These are phyloP conservation scores for Odontesthes bonariensis DNA, from an alignment of 2,113 vertebrate genomes.

Conservation along the genomic window DNA sequence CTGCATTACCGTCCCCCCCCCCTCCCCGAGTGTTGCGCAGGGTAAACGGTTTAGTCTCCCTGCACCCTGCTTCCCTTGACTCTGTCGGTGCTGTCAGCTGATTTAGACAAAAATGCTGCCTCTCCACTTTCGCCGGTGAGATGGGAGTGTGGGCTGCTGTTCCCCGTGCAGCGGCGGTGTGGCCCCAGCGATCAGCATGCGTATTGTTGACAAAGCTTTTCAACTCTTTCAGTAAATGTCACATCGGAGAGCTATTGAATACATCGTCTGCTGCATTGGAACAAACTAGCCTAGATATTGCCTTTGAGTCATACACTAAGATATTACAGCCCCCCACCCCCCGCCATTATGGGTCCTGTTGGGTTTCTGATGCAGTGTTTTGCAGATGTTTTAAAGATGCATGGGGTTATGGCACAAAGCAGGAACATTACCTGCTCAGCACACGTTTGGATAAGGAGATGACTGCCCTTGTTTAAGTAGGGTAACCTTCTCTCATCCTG, in stretches of 20 bases:
- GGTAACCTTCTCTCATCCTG: slow-evolving; percentile 53
- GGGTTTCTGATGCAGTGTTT: slow-evolving; percentile 9
- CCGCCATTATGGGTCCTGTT: background rate
- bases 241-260: slow-evolving; percentile 6
- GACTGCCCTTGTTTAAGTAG: slow-evolving; percentile 60
- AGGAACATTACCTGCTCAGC: slow-evolving; percentile 11
- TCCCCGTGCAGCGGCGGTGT: slow-evolving; percentile 33
- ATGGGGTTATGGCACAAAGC: slow-evolving; percentile 26
- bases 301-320: background rate
- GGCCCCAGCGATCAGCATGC: slow-evolving; percentile 53
- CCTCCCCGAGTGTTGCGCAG: slow-evolving; percentile 1
- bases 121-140: slow-evolving; percentile 66
- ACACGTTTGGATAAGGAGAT: slow-evolving; percentile 58
- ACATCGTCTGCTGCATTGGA: slow-evolving; percentile 27
- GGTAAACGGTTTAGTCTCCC: slow-evolving; percentile 37
- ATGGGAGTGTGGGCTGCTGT: slow-evolving; percentile 51
- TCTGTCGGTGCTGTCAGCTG: slow-evolving; percentile 67
- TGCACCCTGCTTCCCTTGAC: slow-evolving; percentile 22
- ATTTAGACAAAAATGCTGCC: slow-evolving; percentile 68
- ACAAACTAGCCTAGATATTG: background rate
- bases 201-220: slow-evolving; percentile 68
- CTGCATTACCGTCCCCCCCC: slow-evolving; percentile 3
- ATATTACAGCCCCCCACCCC: background rate
- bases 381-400: slow-evolving; percentile 4
- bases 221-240: slow-evolving; percentile 28